Conservation (phyloP, 30 jellyfish, hydroid and myxozoan species). For the Phacellophora camtschatica region DNA sequence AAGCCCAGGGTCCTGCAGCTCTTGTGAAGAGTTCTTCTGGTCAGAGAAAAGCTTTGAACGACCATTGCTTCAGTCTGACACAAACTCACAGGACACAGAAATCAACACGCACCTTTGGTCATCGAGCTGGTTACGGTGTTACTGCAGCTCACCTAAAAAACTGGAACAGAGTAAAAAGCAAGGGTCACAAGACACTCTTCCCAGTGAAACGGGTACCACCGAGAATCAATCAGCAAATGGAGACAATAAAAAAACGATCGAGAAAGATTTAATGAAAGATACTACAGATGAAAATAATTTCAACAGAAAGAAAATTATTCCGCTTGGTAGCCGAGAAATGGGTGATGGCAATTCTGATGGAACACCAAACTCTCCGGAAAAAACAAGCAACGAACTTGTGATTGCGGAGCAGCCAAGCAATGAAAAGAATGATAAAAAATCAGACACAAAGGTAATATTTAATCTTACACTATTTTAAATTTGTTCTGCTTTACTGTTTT, state of each 20-base stretch:
- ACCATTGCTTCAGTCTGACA: constrained; percentile 18
- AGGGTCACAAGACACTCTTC: constrained; percentile 33
- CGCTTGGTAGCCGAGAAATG: constrained; percentile 44
- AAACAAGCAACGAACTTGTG: background rate
- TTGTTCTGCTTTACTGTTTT: no score
- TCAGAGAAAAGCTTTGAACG: constrained; percentile 62
- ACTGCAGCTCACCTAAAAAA: constrained; percentile 78
- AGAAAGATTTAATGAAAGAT: background rate
- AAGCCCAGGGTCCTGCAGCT: constrained; percentile 70
- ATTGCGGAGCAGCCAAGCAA: background rate
- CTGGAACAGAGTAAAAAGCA: background rate
- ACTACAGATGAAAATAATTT: background rate
- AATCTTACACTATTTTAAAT: no score
- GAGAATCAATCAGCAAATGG: background rate
- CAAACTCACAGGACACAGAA: constrained; percentile 39
- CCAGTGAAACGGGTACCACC: constrained; percentile 3
- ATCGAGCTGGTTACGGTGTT: constrained; percentile 84
- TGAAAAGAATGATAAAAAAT: background rate
- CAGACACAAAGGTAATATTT: no score
- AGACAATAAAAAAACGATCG: background rate
- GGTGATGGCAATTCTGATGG: constrained; percentile 29
- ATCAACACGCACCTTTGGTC: constrained; percentile 91
- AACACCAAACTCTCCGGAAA: constrained; percentile 2
- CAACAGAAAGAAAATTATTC: background rate
- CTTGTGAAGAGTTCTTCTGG: constrained; percentile 70